phyloP scores from a whole-genome alignment of 2,113 vertebrate genomes.

The Scortum barcoo region DNA sequence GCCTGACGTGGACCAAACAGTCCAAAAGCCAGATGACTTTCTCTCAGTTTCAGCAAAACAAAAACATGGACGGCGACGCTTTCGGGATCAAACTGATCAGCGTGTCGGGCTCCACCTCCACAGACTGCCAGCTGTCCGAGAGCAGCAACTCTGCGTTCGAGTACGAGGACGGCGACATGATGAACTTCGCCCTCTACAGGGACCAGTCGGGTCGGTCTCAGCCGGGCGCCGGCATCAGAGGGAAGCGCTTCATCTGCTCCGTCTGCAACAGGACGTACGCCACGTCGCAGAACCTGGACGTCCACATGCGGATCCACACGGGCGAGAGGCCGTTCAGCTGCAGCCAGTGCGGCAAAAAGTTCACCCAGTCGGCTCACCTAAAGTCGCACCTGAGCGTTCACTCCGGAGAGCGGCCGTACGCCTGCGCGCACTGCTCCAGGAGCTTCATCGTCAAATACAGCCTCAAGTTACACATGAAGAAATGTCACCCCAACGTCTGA shows the following conservation, averaged over 20 bases:
- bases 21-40: constrained; percentile 12
- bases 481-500: constrained; percentile 57
- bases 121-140: constrained; percentile 54
- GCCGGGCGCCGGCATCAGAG: neutral
- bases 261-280: constrained; percentile 77
- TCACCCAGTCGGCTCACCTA: constrained; percentile 83
- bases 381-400: constrained; percentile 82
- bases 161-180: constrained; percentile 40
- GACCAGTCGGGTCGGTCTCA: constrained; percentile 19
- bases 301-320: constrained; percentile 83
- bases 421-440: constrained; percentile 74
- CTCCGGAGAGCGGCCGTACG: constrained; percentile 74
- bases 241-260: constrained; percentile 64
- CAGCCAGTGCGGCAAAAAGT: constrained; percentile 80
- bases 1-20: constrained; percentile 61
- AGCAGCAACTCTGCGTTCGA: constrained; percentile 44
- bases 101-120: constrained; percentile 42
- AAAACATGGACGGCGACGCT: constrained; percentile 29
- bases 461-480: constrained; percentile 81
- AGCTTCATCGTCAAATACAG: constrained; percentile 83
- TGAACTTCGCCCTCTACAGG: constrained; percentile 55
- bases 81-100: constrained; percentile 70
- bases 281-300: constrained; percentile 79
- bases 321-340: constrained; percentile 80
- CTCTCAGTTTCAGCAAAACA: constrained; percentile 41